phyloP scores from a whole-genome alignment of 2,888 invertebrate species.

The Phengaris alcon region DNA sequence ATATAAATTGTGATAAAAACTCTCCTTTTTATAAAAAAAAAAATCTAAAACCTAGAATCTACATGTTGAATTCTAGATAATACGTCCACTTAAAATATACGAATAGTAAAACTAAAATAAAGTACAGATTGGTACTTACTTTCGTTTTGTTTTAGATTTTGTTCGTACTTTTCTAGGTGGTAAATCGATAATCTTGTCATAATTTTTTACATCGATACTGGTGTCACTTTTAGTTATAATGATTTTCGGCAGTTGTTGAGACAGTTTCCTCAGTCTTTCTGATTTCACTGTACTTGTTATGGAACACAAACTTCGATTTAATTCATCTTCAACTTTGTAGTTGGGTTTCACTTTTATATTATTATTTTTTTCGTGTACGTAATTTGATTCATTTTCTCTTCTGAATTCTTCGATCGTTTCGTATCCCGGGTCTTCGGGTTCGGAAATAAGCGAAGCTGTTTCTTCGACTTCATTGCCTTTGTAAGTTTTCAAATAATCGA shows the following conservation, averaged over 20 bases:
- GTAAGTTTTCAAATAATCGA: conserved; percentile 56
- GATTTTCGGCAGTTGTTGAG: conserved; percentile 65
- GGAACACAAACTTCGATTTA: conserved; percentile 20
- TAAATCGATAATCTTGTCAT: conserved; percentile 31
- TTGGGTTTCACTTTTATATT: conserved; percentile 21
- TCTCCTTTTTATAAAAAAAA: too few relatives aligned
- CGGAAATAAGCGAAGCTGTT: conserved; percentile 23
- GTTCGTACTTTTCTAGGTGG: conserved; percentile 34
- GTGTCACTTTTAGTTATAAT: conserved; percentile 66
- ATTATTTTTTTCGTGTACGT: conserved; percentile 1
- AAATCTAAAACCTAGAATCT: too few relatives aligned
- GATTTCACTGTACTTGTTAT: conserved; percentile 54
- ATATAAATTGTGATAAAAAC: too few relatives aligned
- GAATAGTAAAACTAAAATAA: too few relatives aligned
- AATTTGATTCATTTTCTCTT: conserved; percentile 31
- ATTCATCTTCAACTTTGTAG: conserved; percentile 23
- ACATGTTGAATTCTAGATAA: too few relatives aligned
- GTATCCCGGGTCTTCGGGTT: conserved; percentile 47
- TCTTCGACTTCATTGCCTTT: conserved; percentile 34
- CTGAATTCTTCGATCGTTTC: conserved; percentile 49
- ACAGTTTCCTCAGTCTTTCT: conserved; percentile 59
- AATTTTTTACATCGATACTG: conserved; percentile 49
- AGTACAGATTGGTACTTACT: conserved; percentile 31
- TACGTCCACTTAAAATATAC: too few relatives aligned
- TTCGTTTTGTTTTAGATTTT: conserved; percentile 35